Evolutionary conservation across 1,140 invertebrate genomes (phyloP).

Genomic region (Maconellicoccus hirsutus): DNA sequence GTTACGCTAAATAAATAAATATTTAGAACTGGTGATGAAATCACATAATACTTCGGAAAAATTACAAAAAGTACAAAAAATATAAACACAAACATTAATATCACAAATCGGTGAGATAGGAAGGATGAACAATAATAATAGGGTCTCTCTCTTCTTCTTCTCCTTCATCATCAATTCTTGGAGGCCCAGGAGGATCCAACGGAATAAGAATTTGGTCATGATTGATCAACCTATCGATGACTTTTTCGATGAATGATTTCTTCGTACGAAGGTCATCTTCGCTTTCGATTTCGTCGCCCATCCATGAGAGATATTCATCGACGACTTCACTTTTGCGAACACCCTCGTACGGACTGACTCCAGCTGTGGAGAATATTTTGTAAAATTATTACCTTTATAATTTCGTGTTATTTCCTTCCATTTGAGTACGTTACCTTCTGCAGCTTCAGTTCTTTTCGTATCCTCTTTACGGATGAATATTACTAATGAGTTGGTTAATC

Average conservation of each 20-base stretch:
- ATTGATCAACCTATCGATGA: constrained; percentile 85
- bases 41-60: too few relatives aligned
- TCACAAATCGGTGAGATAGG: not conserved
- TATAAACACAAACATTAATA: too few relatives aligned
- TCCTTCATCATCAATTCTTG: not conserved
- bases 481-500: constrained; percentile 81
- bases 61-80: too few relatives aligned
- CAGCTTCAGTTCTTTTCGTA: constrained; percentile 41
- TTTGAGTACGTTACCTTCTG: constrained; percentile 26
- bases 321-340: constrained; percentile 73
- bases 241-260: constrained; percentile 87
- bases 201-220: constrained; percentile 35
- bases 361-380: constrained; percentile 29
- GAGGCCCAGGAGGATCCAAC: not conserved
- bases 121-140: not conserved
- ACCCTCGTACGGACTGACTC: constrained; percentile 40
- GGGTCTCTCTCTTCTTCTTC: not conserved
- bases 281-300: constrained; percentile 66
- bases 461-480: constrained; percentile 80
- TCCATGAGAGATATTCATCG: constrained; percentile 87
- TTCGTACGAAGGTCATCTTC: constrained; percentile 83
- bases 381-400: constrained; percentile 16
- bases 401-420: not conserved
- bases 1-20: too few relatives aligned
- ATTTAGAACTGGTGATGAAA: too few relatives aligned